Evolutionary conservation across 53 echinoderm and acorn worm genomes (phyloP), one percentile per base, ranked within the genome.

Genomic region (Antedon mediterranea): DNA sequence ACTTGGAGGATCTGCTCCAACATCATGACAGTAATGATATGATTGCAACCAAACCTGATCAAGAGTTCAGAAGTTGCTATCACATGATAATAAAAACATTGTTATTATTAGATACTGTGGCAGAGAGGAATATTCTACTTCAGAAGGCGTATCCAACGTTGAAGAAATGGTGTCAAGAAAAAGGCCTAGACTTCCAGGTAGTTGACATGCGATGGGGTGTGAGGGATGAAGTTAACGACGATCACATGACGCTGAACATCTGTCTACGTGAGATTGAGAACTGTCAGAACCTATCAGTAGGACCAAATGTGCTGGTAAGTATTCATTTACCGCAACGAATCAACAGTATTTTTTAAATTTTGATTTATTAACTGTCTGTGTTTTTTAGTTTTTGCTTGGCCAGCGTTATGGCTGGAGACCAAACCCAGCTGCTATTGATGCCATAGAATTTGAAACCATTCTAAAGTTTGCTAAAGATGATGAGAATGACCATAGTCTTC

Each of bases 141-240:
- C 79, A 92, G 73, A 86, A 87, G 31, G 92, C 86, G 0, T 83
- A 92, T 78, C 87, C 87, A 7, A 76, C 74, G 31, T 78, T 95
- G 1, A 86, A 87, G 73, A 80, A 92, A 43, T 95, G 95, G 95
- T 95, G 95, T 83, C 79, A 72, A 74, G 76, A 85, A 28, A 78
- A 89, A 32, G 92, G 89, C 41, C 76, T 95, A 31, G 95, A 95
- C 70, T 95, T 92, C 80, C 95, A 95, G 84, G 82, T 95, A 43
- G 95, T 95, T 15, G 95, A 95, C 76, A 95, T 95, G 95, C 83
- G 95, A 75, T 95, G 95, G 95, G 95, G 95, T 32, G 91, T 95
- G 15, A 85, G 86, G 18, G 91, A 91, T 76, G 91, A 89, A 42
- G 91, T 91, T 20, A 87, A 89, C 8, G 85, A 84, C 14, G 91